Evolutionary conservation across 2,113 vertebrate genomes (phyloP), one percentile per base, ranked within the genome.

Genomic region (Mesembrinibis cayennensis): DNA sequence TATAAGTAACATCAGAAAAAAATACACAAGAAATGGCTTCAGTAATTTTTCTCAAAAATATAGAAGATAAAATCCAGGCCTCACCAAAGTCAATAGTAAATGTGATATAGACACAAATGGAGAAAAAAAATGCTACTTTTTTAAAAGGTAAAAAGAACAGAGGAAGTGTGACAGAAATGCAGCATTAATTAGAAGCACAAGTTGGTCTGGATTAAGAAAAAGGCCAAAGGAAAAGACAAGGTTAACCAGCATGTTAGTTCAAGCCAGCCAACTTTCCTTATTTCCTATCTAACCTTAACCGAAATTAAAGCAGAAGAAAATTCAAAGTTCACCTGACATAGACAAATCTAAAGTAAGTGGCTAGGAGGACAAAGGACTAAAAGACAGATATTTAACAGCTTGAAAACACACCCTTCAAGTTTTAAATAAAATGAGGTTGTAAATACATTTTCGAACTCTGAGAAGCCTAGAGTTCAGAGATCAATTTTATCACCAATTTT

Each of bases 291-390:
- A 74, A 42, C 53, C 62, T 79, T 62, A 79, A 89, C 22, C 38
- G 82, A 84, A 95, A 94, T 50, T 36, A 78, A 93, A 93, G 76
- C 18, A 74, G 47, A 87, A 90, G 27, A 94, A 89, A 93, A 89
- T 63, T 79, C n/a, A 55, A 89, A 72, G 58, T 87, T 92, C 71
- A 80, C 27, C 38, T 81, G 55, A 86, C 1, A 1, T 2, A 65
- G 58, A 38, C 52, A 84, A 84, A 92, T 25, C 42, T 65, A 38
- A 53, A 92, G 21, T 70, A 74, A 79, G 42, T 49, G 16, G 6
- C 21, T 53, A 62, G 55, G 49, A 94, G 29, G 49, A 93, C 50
- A 88, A 77, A 80, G 29, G 40, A 52, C 52, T 79, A 82, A 61
- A 87, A 52, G 32, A 78, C 22, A 82, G 32, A 2, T 61, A 61